Evolutionary conservation across 2,888 invertebrate genomes (phyloP).

Genomic region (Eupeodes latifasciatus): DNA sequence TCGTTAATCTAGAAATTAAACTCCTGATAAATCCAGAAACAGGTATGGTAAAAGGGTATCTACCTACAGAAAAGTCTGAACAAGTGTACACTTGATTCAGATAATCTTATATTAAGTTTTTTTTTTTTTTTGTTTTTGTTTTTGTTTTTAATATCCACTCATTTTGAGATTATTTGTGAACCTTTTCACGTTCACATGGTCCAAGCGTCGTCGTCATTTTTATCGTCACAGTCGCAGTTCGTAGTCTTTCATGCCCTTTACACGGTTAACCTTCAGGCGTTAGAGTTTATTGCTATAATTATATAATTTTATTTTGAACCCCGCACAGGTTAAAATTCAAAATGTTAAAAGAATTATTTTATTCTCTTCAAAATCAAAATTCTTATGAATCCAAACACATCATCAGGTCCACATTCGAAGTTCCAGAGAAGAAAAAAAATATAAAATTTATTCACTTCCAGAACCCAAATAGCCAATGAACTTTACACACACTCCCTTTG

Average conservation of each 20-base stretch:
- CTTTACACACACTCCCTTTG: constrained; percentile 54
- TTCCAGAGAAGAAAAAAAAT: constrained; percentile 9
- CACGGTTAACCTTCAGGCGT: constrained; percentile 37
- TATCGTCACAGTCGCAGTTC: no score
- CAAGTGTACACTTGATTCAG: constrained; percentile 32
- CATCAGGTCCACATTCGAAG: background rate
- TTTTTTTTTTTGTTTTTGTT: background rate
- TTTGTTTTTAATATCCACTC: constrained; percentile 18
- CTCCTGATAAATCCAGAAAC: constrained; percentile 15
- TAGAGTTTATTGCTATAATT: constrained; percentile 52
- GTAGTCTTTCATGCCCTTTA: background rate
- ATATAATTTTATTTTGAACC: constrained; percentile 48
- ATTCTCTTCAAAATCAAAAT: constrained; percentile 18
- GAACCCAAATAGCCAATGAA: constrained; percentile 70
- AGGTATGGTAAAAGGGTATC: background rate
- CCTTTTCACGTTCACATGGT: constrained; percentile 1
- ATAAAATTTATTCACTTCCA: constrained; percentile 51
- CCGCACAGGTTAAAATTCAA: constrained; percentile 47
- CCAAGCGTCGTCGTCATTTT: no score
- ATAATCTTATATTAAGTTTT: background rate
- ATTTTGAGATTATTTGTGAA: constrained; percentile 26
- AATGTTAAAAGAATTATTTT: constrained; percentile 2
- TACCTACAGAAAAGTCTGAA: background rate
- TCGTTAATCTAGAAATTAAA: constrained; percentile 18
- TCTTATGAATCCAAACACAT: background rate